A percentile compares a stretch with the other conserved stretches of the same genome.
These are phyloP conservation scores for Pteruthius melanotis DNA, from an alignment of 2,113 vertebrate genomes.

Conservation along the genomic window DNA sequence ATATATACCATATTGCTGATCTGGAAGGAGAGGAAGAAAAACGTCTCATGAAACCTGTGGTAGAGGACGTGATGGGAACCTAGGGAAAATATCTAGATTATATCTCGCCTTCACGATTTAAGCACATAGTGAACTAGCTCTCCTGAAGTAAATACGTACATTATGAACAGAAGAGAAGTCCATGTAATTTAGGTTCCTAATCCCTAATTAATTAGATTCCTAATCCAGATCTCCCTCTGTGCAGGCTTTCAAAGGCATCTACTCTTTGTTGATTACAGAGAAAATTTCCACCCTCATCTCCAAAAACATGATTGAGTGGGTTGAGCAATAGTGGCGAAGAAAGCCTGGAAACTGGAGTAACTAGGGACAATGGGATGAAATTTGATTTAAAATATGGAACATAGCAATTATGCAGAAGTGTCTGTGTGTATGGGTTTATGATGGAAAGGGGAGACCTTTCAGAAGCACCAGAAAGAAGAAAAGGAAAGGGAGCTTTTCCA, in stretches of 20 bases:
- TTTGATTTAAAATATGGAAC: neutral
- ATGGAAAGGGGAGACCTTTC: neutral
- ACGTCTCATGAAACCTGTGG: neutral
- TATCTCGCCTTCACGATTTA: neutral
- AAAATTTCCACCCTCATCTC: constrained; percentile 23
- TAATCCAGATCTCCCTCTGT: constrained; percentile 30
- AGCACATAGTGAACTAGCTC: neutral
- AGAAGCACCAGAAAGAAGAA: neutral
- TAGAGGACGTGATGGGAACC: neutral
- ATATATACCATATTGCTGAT: neutral
- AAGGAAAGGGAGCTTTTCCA: neutral
- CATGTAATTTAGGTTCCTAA: constrained; percentile 18
- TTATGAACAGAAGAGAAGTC: neutral
- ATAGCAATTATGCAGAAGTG: neutral
- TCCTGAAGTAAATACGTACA: neutral
- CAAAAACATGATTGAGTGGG: neutral
- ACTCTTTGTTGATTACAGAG: constrained; percentile 22
- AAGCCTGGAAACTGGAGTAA: neutral
- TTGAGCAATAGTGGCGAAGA: neutral
- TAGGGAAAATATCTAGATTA: neutral
- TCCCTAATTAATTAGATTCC: constrained; percentile 53
- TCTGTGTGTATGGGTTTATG: neutral
- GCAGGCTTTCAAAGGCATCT: constrained; percentile 25
- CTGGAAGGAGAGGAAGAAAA: neutral
- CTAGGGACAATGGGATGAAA: neutral